Evolutionary conservation across 2,113 vertebrate genomes (phyloP).

Genomic region (Neolamprologus brichardi): DNA sequence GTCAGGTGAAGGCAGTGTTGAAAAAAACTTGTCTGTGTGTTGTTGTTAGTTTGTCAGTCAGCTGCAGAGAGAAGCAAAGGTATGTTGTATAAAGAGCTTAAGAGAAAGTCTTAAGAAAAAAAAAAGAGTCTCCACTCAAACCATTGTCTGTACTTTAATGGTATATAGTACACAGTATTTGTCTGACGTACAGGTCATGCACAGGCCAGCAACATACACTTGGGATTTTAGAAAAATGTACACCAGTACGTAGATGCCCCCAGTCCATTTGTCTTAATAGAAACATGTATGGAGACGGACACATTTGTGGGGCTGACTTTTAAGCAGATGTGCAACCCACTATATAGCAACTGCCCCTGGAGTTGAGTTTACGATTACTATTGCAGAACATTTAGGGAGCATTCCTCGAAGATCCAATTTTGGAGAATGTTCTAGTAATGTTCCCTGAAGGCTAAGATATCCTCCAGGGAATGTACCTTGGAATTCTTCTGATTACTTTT

Average conservation of each 20-base stretch:
- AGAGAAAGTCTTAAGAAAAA: background rate
- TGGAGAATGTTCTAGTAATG: background rate
- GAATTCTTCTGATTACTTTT: background rate
- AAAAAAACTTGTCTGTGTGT: background rate
- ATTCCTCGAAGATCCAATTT: background rate
- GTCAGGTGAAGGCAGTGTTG: background rate
- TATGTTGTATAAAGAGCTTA: background rate
- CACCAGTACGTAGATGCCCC: accelerated
- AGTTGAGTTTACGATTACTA: background rate
- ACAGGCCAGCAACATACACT: background rate
- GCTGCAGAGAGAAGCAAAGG: background rate
- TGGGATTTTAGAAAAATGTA: background rate
- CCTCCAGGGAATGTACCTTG: background rate
- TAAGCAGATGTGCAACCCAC: background rate
- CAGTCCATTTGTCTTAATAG: accelerated
- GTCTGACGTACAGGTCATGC: background rate
- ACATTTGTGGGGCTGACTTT: background rate
- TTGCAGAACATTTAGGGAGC: background rate
- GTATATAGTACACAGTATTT: background rate
- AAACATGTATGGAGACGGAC: background rate
- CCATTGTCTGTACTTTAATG: background rate
- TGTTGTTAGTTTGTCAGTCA: background rate
- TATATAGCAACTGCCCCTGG: background rate
- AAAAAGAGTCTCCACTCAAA: background rate
- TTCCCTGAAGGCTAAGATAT: background rate